These are phyloP conservation scores for Eueremaeus valkanovi DNA, from an alignment of 2,888 invertebrate species.

Conservation along the genomic window DNA sequence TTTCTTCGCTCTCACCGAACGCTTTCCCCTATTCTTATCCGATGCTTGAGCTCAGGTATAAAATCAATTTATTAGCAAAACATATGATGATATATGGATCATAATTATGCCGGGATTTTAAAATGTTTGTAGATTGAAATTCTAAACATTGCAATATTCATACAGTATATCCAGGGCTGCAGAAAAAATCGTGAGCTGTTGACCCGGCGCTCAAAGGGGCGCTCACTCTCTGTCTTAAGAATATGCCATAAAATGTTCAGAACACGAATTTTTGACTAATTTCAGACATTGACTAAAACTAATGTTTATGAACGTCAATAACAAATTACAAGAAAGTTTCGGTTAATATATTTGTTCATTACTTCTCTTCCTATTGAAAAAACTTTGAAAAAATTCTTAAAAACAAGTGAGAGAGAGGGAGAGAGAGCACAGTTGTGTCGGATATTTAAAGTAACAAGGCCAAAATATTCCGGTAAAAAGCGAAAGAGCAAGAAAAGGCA, in stretches of 20 bases:
- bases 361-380: not conserved
- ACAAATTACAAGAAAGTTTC: not conserved
- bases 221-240: not conserved
- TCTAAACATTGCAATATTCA: no score
- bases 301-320: not conserved
- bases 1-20: no score
- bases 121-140: no score
- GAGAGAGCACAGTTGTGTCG: not conserved
- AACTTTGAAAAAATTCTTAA: not conserved
- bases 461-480: not conserved
- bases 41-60: not conserved
- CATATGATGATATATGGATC: conserved; percentile 8
- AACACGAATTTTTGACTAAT: conserved; percentile 24
- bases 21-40: not conserved
- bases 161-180: not conserved
- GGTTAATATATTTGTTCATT: not conserved
- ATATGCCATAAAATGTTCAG: not conserved
- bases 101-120: conserved; percentile 8
- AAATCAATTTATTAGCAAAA: conserved; percentile 18
- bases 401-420: no score
- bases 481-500: not conserved
- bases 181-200: conserved; percentile 21
- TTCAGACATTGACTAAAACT: not conserved
- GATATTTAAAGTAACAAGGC: not conserved
- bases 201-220: conserved; percentile 5